Evolutionary conservation across 2,113 vertebrate genomes (phyloP).

Genomic region (Zosterops hypoxanthus): DNA sequence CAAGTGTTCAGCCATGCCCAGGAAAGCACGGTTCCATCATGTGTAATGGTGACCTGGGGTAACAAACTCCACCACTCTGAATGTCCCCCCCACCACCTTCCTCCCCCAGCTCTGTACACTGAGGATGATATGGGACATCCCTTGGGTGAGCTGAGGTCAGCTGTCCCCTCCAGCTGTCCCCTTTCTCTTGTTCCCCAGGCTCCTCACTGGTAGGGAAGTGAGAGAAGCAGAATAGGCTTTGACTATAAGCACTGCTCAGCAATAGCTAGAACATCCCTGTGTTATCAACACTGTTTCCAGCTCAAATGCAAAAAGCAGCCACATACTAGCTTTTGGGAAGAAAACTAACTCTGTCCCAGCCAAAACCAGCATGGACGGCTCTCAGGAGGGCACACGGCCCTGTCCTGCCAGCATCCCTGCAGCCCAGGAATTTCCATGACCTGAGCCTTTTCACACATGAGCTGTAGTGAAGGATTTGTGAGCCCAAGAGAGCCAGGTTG

Average conservation of each 20-base stretch:
- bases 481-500: neutral
- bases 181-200: neutral
- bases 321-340: neutral
- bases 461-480: neutral
- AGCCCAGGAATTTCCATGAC: neutral
- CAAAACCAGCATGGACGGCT: neutral
- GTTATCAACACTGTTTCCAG: neutral
- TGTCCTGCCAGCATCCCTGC: neutral
- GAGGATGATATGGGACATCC: neutral
- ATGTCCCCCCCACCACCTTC: neutral
- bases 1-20: neutral
- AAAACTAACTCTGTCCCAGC: neutral
- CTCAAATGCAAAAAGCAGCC: neutral
- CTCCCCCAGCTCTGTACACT: neutral
- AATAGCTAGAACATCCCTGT: accelerated
- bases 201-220: accelerated
- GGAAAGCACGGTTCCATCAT: neutral
- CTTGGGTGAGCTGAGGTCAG: neutral
- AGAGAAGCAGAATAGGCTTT: neutral
- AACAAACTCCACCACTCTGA: too few species aligned
- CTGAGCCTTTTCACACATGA: neutral
- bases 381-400: too few species aligned
- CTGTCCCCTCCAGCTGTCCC: neutral
- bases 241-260: neutral
- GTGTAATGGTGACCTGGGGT: neutral